Evolutionary conservation across 2,797 vertebrate species (phyloP).

Genomic region (Rhinoraja longicauda): DNA sequence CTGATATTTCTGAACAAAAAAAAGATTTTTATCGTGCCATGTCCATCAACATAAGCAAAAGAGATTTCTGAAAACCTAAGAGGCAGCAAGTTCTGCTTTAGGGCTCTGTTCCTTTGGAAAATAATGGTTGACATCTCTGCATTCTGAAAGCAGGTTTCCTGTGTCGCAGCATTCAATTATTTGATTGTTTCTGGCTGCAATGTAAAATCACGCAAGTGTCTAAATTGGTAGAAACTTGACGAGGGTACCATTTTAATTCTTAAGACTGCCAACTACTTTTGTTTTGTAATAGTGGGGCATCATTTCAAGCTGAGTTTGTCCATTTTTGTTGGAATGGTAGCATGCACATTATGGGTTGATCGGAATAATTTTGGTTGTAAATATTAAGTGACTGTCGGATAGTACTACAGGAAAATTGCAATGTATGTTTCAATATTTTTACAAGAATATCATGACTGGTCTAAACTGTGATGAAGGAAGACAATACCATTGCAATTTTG

Average conservation of each 20-base stretch:
- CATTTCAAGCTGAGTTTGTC: not conserved
- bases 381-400: not conserved
- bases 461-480: not conserved
- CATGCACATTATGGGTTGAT: not conserved
- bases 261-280: not conserved
- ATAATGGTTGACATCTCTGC: not conserved
- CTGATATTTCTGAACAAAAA: no score
- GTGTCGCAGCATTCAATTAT: not conserved
- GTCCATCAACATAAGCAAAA: not conserved
- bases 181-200: not conserved
- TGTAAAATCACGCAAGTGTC: not conserved
- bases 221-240: not conserved
- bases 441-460: not conserved
- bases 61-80: not conserved
- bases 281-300: not conserved
- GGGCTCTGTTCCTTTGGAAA: not conserved
- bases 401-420: not conserved
- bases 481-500: not conserved
- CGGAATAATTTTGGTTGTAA: not conserved
- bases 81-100: not conserved
- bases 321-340: not conserved
- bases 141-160: not conserved
- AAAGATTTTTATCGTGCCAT: not conserved
- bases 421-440: not conserved
- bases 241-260: not conserved